Base-by-base conservation (phyloP, 2,888 invertebrate genomes). In the Heliconius cydno region DNA sequence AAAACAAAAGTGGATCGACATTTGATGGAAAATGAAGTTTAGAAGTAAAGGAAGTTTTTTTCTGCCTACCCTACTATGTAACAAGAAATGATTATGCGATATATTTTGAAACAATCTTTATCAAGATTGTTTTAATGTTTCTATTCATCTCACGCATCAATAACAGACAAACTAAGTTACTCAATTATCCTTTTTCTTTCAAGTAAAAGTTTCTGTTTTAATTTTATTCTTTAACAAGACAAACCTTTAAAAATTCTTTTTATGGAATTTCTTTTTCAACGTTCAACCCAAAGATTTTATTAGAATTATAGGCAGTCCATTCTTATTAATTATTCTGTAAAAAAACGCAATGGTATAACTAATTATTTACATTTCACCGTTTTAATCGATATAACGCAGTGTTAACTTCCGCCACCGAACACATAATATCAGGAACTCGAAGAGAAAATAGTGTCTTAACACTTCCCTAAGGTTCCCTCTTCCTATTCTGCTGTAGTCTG, bases 211-310 rank as follows among this genome's bases (percentile, higher is more conserved):
- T 68, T 38, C 10, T 67, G n/a, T 60, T 60, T 60, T 60, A 60
- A 60, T 60, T 60, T n/a, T 60, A 60, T 60, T 60, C 57, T 60
- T n/a, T 60, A n/a, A 60, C 60, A 60, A 60, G 60, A 60, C 60
- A n/a, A 60, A 19, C n/a, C 10, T 10, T 60, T 60, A 9, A 3
- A 22, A 6, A 7, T 60, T 22, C 0, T n/a, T 60, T 60, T 60
- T n/a, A 22, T n/a, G n/a, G n/a, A 60, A 22, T 60, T 57, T 60
- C 57, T 60, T 60, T n/a, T n/a, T 60, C 19, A n/a, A 9, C 3
- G 9, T 60, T 60, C 57, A 9, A 60, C 2, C 3, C n/a, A 60
- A 22, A 60, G n/a, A n/a, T n/a, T 60, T n/a, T 60, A 10, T 60
- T 3, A 60, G 3, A n/a, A 60, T 60, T 57, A n/a, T 57, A 57